Evolutionary conservation across 2,888 invertebrate genomes (phyloP), one percentile per base, ranked within the genome.

Genomic region (Lepidochrysops patricia): DNA sequence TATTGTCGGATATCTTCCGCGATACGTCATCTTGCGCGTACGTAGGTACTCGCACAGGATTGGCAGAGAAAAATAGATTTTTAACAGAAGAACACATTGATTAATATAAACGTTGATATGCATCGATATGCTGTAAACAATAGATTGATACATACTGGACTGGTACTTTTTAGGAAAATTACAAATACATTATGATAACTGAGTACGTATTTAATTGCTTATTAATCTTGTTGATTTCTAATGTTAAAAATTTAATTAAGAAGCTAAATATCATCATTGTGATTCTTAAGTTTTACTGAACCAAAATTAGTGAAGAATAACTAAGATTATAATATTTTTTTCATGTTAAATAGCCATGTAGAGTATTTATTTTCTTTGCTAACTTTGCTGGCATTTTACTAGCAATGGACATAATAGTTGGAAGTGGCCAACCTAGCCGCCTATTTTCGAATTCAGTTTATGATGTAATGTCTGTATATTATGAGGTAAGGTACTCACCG

Each of bases 401-500:
- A n/a, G n/a, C n/a, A n/a, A n/a, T n/a, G n/a, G n/a, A n/a, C n/a
- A n/a, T n/a, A n/a, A n/a, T n/a, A n/a, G n/a, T n/a, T n/a, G n/a
- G n/a, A n/a, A n/a, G n/a, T n/a, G n/a, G n/a, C n/a, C n/a, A n/a
- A n/a, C n/a, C n/a, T n/a, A n/a, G n/a, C n/a, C n/a, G n/a, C n/a
- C n/a, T n/a, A n/a, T n/a, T n/a, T n/a, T n/a, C n/a, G n/a, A n/a
- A n/a, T n/a, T n/a, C n/a, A n/a, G n/a, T n/a, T n/a, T n/a, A n/a
- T n/a, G n/a, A 29, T 13, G 9, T 9, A 27, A n/a, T 13, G 50
- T 27, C 13, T 13, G 26, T 7, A 29, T 15, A 19, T 29, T 7
- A 13, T 3, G 13, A 3, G n/a, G 19, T 60, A 34, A n/a, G 37
- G 60, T 63, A 81, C 85, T 84, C 67, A 90, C 90, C 87, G 68